Conservation (phyloP, 2,113 vertebrate species). For the Saguinus midas region DNA sequence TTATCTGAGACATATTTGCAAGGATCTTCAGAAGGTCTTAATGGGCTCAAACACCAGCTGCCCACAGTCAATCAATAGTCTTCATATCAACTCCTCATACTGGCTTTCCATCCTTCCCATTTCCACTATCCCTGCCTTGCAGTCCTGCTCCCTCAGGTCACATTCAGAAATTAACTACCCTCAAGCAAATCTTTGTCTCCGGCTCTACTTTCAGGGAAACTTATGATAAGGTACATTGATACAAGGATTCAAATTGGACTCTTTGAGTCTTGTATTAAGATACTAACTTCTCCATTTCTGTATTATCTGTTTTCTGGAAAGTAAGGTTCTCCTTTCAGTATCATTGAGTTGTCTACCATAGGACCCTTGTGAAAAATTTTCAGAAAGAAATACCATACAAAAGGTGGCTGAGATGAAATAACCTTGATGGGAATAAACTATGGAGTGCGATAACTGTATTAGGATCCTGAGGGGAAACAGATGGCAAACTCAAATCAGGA, state of each 20-base stretch:
- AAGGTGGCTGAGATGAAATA: constrained; percentile 26
- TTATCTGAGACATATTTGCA: neutral
- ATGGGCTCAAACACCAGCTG: neutral
- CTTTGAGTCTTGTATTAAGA: neutral
- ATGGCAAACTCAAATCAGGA: neutral
- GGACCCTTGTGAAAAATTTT: constrained; percentile 8
- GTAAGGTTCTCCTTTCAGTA: neutral
- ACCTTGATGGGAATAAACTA: constrained; percentile 29
- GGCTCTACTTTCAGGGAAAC: constrained; percentile 15
- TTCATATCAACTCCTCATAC: neutral
- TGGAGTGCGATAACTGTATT: constrained; percentile 1
- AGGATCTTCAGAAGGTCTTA: neutral
- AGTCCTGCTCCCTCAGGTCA: neutral
- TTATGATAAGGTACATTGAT: neutral
- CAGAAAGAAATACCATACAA: neutral
- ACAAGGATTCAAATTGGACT: neutral
- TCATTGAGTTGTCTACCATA: neutral
- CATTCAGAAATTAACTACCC: neutral
- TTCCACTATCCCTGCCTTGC: neutral
- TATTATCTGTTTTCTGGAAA: neutral
- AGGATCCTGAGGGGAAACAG: constrained; percentile 58
- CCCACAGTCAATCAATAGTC: neutral
- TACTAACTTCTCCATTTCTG: neutral
- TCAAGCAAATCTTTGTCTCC: neutral
- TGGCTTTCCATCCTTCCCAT: neutral